Base-by-base conservation (phyloP, 1,140 invertebrate genomes). In the Calycopis cecrops region DNA sequence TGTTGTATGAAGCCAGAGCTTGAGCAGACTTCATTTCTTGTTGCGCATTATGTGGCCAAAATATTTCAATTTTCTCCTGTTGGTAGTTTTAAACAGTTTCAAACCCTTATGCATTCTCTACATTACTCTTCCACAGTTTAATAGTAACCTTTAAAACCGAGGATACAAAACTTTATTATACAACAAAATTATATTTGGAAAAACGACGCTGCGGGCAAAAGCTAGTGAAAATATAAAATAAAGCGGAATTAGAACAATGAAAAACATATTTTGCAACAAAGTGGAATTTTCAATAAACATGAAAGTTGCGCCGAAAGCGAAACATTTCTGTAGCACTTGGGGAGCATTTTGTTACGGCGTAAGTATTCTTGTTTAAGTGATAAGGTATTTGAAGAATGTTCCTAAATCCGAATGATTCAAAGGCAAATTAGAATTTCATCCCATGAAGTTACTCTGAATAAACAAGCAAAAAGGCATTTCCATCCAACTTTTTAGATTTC, bases 401-500 rank as follows among this genome's bases (percentile, higher is more conserved):
- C 53, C 42, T 35, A 57, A 63, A 65, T 60, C 67, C 52, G 55
- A 64, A 70, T 56, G 67, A 63, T 67, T 69, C 56, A 64, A 71
- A 76, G 72, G 67, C 69, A 68, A 67, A 69, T 70, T 65, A 63
- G 53, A 66, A 58, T 71, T 65, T 64, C 57, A 56, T 66, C 57
- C 54, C 62, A 67, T 71, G 60, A 67, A 73, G 57, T 70, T 57
- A 66, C 63, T 71, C 57, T 62, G 60, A 55, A 59, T 57, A 63
- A 72, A 70, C 64, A 69, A 76, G 67, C 63, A 73, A 71, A 78
- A 78, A 76, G 68, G 60, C 61, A 69, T 75, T 68, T 69, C 59
- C 61, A 67, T 67, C 53, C 57, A 73, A 78, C 70, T 78, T 79
- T 80, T 79, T 73, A 82, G 75, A 73, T 81, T 81, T 76, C 59